Evolutionary conservation across 2,888 invertebrate species (phyloP).

Genomic region (Rotaria macrura): DNA sequence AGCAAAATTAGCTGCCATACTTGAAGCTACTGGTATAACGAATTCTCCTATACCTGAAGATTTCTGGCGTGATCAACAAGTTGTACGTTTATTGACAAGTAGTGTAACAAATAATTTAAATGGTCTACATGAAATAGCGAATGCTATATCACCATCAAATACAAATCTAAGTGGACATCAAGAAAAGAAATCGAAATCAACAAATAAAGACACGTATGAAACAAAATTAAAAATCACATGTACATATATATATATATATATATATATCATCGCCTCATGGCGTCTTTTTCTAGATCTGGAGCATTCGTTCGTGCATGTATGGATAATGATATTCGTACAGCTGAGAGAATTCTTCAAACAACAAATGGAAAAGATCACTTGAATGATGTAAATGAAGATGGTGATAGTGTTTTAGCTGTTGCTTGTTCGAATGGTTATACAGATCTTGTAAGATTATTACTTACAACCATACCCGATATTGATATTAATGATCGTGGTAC

Average conservation of each 20-base stretch:
- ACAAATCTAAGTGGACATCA: not conserved
- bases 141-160: not conserved
- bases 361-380: not conserved
- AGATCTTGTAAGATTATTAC: conserved; percentile 25
- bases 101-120: not conserved
- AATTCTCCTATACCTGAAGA: not conserved
- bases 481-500: conserved; percentile 83
- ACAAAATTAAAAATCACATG: not conserved
- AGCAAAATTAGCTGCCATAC: not conserved
- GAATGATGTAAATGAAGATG: conserved; percentile 27
- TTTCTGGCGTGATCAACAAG: not conserved
- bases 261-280: too few species aligned
- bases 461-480: conserved; percentile 12
- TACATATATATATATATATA: too few species aligned
- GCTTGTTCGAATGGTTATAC: conserved; percentile 30
- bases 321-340: not conserved
- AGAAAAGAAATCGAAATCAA: not conserved
- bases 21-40: not conserved
- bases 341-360: not conserved
- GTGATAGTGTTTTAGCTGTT: conserved; percentile 28
- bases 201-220: not conserved
- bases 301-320: not conserved
- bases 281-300: not conserved
- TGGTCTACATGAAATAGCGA: not conserved
- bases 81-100: conserved; percentile 1